phyloP scores from a whole-genome alignment of 2,888 invertebrate genomes.

The Diarsia mendica region DNA sequence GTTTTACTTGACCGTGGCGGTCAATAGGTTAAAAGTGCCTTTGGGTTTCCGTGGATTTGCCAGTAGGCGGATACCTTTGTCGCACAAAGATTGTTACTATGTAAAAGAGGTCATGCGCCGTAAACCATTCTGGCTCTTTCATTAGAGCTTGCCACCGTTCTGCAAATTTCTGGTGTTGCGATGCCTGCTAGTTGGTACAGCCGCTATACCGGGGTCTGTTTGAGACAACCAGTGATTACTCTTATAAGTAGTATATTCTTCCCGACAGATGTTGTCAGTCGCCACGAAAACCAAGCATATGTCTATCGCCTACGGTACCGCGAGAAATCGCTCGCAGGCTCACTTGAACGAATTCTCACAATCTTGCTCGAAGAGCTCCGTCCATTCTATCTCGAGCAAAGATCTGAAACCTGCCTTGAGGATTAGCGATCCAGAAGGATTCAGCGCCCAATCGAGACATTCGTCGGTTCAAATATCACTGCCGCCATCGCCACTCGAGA shows the following conservation, averaged over 20 bases:
- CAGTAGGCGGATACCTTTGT: too few species aligned
- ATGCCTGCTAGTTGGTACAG: too few species aligned
- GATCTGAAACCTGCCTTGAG: background rate
- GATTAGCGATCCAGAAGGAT: background rate
- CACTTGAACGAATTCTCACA: background rate
- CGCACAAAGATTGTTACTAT: too few species aligned
- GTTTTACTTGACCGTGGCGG: too few species aligned
- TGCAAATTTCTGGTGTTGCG: too few species aligned
- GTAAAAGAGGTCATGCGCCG: too few species aligned
- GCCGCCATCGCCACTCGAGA: background rate
- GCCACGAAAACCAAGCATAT: background rate
- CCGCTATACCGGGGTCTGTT: too few species aligned
- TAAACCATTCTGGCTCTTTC: too few species aligned
- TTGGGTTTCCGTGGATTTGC: too few species aligned
- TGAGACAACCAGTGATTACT: too few species aligned
- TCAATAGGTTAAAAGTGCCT: too few species aligned
- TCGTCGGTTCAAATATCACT: background rate
- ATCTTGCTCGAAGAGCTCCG: background rate
- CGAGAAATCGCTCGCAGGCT: background rate
- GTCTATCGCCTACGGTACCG: rapidly evolving
- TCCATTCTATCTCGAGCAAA: background rate
- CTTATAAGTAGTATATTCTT: background rate
- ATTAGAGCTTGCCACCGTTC: too few species aligned
- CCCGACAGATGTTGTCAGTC: background rate
- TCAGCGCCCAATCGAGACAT: background rate